phyloP scores from a whole-genome alignment of 1,140 invertebrate genomes.

The Pseudomyrmex sp. region DNA sequence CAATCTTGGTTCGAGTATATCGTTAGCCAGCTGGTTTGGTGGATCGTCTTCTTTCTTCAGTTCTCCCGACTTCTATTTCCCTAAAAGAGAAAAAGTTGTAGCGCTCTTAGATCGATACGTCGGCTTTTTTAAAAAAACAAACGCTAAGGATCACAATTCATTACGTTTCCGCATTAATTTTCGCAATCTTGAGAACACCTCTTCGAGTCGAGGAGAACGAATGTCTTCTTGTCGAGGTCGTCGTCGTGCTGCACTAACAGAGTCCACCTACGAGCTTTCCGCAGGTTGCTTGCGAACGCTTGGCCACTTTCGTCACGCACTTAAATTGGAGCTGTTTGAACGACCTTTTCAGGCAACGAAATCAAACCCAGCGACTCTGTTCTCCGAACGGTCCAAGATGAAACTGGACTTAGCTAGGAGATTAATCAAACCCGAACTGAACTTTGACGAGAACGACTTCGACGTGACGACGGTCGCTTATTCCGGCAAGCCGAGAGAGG shows the following conservation, averaged over 20 bases:
- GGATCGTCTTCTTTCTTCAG: slow-evolving; percentile 78
- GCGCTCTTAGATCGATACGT: slow-evolving; percentile 20
- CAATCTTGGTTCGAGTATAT: slow-evolving; percentile 76
- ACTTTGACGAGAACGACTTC: slow-evolving; percentile 75
- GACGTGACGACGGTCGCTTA: slow-evolving; percentile 60
- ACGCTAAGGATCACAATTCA: slow-evolving; percentile 4
- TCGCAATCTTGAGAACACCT: slow-evolving; percentile 64
- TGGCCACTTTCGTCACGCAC: slow-evolving; percentile 49
- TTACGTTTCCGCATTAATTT: slow-evolving; percentile 22
- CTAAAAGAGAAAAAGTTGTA: slow-evolving; percentile 51
- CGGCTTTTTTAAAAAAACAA: not conserved
- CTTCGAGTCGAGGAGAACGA: slow-evolving; percentile 59
- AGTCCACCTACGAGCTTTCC: slow-evolving; percentile 70
- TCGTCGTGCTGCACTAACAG: slow-evolving; percentile 70
- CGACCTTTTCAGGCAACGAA: slow-evolving; percentile 82
- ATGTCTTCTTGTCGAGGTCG: slow-evolving; percentile 40
- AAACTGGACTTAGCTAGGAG: slow-evolving; percentile 82
- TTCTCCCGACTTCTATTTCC: slow-evolving; percentile 69
- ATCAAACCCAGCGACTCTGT: slow-evolving; percentile 71
- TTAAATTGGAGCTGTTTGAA: slow-evolving; percentile 72
- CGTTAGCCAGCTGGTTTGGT: slow-evolving; percentile 76
- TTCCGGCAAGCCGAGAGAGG: slow-evolving; percentile 62
- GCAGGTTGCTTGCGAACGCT: slow-evolving; percentile 58
- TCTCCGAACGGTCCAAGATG: slow-evolving; percentile 78
- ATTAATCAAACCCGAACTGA: slow-evolving; percentile 80